Evolutionary conservation across 2,797 vertebrate species (phyloP).

Genomic region (Cossypha dichroa): DNA sequence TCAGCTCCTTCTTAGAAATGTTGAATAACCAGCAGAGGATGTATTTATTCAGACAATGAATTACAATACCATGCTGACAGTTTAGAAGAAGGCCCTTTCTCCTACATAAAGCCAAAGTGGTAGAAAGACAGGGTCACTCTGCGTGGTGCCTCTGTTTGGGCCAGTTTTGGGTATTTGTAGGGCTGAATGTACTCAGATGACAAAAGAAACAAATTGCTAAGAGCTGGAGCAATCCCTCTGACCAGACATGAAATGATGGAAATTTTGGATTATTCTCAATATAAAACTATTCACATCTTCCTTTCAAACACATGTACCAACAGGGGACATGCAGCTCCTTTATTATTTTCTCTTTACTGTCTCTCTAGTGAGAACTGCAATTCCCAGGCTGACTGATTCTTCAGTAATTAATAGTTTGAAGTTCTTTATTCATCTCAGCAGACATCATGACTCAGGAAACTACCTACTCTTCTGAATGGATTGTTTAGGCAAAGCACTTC

Average conservation of each 20-base stretch:
- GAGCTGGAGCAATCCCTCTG: neutral
- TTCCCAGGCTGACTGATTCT: neutral
- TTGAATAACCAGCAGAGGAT: neutral
- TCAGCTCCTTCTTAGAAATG: neutral
- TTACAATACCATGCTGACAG: neutral
- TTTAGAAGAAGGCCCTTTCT: neutral
- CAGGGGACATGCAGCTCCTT: neutral
- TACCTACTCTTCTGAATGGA: neutral
- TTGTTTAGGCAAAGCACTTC: neutral
- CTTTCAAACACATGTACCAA: neutral
- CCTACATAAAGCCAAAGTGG: neutral
- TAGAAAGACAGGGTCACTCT: neutral
- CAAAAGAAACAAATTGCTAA: neutral
- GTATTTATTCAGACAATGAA: neutral
- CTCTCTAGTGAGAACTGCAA: neutral
- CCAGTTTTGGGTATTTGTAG: neutral
- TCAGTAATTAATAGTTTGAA: neutral
- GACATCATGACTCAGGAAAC: neutral
- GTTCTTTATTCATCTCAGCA: neutral
- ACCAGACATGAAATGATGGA: neutral
- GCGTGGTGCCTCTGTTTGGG: neutral
- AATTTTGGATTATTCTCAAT: neutral
- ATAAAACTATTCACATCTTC: neutral
- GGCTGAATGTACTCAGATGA: neutral
- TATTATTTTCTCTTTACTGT: neutral